Conservation (phyloP, 2,888 invertebrate species). For the Ecdyonurus torrentis region DNA sequence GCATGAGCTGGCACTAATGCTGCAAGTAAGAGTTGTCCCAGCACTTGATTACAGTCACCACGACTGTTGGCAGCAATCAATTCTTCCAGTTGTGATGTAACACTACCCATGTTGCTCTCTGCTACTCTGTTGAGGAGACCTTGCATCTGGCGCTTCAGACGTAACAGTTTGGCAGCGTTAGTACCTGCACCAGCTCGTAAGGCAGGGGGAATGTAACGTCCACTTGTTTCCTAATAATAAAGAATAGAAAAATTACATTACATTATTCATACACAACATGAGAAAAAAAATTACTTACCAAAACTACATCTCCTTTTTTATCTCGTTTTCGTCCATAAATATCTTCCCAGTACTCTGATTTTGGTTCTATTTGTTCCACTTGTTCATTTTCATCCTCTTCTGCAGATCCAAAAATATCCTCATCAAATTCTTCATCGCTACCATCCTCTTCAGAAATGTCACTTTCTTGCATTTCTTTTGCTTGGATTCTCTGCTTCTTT, state of each 20-base stretch:
- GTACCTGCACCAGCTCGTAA: background rate
- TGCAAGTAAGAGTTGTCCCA: conserved; percentile 51
- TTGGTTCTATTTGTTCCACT: conserved; percentile 15
- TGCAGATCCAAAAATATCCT: no score
- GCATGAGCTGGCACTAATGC: conserved; percentile 42
- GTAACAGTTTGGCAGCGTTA: conserved; percentile 30
- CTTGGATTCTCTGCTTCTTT: no score
- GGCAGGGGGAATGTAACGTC: background rate
- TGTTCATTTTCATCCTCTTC: conserved; percentile 16
- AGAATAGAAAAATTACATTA: background rate
- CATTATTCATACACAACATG: background rate
- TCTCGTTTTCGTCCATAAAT: conserved; percentile 25
- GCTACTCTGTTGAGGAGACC: conserved; percentile 75
- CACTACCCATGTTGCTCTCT: conserved; percentile 74
- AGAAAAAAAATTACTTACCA: conserved; percentile 25
- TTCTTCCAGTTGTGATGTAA: conserved; percentile 35
- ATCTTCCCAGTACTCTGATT: conserved; percentile 15
- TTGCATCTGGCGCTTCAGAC: conserved; percentile 66
- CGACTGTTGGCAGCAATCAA: conserved; percentile 46
- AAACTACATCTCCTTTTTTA: conserved; percentile 59
- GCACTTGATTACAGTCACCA: conserved; percentile 62
- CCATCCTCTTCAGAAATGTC: conserved; percentile 11
- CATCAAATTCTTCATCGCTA: conserved; percentile 11
- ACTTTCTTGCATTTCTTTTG: background rate
- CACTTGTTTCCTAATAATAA: background rate